Conservation (phyloP, 2,113 vertebrate genomes). For the Ctenodactylus gundi region DNA sequence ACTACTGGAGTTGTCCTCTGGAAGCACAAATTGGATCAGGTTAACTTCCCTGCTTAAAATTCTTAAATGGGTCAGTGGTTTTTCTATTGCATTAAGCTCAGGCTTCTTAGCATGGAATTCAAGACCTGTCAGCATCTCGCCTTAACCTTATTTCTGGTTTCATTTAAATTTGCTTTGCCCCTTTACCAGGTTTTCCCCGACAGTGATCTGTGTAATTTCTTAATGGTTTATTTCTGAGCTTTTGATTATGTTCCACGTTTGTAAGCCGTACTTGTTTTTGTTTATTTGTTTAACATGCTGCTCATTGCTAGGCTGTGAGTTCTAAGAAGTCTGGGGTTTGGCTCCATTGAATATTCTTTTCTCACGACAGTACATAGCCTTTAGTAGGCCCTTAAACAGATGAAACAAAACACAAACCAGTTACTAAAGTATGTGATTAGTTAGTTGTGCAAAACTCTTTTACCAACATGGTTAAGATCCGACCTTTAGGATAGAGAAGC, state of each 20-base stretch:
- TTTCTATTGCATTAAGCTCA: not conserved
- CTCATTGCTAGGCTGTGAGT: not conserved
- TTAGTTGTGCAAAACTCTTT: not conserved
- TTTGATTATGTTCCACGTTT: not conserved
- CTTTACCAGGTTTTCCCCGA: not conserved
- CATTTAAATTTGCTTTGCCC: not conserved
- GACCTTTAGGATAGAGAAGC: not conserved
- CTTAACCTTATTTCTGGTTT: not conserved
- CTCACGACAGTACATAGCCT: not conserved
- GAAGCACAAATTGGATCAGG: constrained; percentile 40
- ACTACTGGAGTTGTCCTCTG: not conserved
- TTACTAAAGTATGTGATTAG: not conserved
- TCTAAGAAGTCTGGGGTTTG: not conserved
- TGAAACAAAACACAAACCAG: not conserved
- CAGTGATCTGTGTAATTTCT: not conserved
- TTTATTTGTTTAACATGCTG: not conserved
- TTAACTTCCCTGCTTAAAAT: constrained; percentile 54
- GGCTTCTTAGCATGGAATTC: constrained; percentile 28
- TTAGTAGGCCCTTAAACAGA: too few species aligned
- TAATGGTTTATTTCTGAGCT: not conserved
- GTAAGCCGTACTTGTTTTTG: not conserved
- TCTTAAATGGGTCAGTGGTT: constrained; percentile 51
- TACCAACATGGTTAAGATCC: not conserved
- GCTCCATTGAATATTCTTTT: not conserved
- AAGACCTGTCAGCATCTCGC: not conserved